Base-by-base conservation (phyloP, 2,888 invertebrate species). In the Drosophila testacea region DNA sequence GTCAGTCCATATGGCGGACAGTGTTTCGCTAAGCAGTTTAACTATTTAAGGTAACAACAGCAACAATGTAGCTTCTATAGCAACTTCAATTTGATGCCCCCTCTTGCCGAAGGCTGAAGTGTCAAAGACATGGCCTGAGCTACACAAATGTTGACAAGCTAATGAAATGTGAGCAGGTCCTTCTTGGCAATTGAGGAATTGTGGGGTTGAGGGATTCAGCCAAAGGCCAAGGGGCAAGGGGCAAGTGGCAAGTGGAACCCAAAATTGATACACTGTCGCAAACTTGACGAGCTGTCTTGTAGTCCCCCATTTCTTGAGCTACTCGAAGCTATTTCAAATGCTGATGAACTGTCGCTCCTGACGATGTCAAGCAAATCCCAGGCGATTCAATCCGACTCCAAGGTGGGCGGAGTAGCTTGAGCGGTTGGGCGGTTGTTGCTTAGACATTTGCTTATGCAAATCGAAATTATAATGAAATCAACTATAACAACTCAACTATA, bases 391-490 rank as follows among this genome's bases (percentile, higher is more conserved):
- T 67, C 38, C 59, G 52, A 39, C 61, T 48, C 61, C 34, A 22
- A 57, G 46, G 47, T 44, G 47, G 36, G 27, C 42, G 32, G 2
- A 32, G 32, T 9, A 7, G 32, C 32, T 32, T 32, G 32, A 9
- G 32, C 32, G 9, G 32, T 32, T 4, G 22, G 46, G 10, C 6
- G n/a, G 73, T 82, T 79, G 77, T 79, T 85, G 83, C 81, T 80
- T 69, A 80, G 85, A 79, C 77, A 87, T 82, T 89, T 80, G 88
- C 80, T 83, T 88, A 85, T 89, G 88, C 89, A 89, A 85, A 89
- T 88, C 83, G 88, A 85, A 85, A 88, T 89, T 83, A 88, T 85
- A 89, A 85, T 85, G 86, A 85, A 88, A 89, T 88, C 86, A 88
- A 76, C 81, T 74, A 77, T 71, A 81, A 70, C 75, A 79, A 81